A percentile compares a stretch with the other conserved stretches of the same genome.
Conservation (phyloP, 2,888 invertebrate genomes). For the Drosophila recens region DNA sequence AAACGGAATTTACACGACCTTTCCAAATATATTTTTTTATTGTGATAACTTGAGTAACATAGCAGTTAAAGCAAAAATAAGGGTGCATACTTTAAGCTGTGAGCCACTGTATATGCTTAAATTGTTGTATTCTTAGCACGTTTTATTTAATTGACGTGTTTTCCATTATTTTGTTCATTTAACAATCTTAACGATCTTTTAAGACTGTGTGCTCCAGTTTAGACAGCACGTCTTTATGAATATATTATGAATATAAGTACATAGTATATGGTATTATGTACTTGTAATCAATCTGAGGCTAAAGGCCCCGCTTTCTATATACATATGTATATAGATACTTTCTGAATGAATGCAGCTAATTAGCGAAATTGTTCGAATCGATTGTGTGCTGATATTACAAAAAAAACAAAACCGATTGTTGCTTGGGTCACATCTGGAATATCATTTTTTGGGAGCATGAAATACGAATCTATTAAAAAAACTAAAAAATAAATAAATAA, state of each 20-base stretch:
- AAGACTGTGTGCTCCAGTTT: constrained; percentile 52
- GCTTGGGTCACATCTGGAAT: constrained; percentile 16
- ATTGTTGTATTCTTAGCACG: constrained; percentile 37
- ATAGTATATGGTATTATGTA: constrained; percentile 9
- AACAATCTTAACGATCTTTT: constrained; percentile 53
- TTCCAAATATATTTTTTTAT: no score
- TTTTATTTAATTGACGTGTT: constrained; percentile 41
- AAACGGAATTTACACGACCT: no score
- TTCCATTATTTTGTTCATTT: neutral
- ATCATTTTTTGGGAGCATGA: neutral
- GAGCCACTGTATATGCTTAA: constrained; percentile 12
- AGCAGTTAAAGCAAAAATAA: no score
- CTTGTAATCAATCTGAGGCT: constrained; percentile 34
- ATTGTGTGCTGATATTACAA: constrained; percentile 39
- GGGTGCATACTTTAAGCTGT: no score
- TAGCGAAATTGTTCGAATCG: constrained; percentile 58
- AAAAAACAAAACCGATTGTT: constrained; percentile 21
- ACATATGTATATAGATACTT: neutral
- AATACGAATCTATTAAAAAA: constrained; percentile 5
- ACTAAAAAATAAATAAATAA: no score
- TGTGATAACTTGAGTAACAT: no score
- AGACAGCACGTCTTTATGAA: constrained; percentile 53
- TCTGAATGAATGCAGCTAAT: constrained; percentile 61
- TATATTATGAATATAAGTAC: constrained; percentile 16
- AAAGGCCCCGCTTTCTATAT: constrained; percentile 33